Conservation (phyloP, 2,888 invertebrate species). For the Pelosia muscerda region DNA sequence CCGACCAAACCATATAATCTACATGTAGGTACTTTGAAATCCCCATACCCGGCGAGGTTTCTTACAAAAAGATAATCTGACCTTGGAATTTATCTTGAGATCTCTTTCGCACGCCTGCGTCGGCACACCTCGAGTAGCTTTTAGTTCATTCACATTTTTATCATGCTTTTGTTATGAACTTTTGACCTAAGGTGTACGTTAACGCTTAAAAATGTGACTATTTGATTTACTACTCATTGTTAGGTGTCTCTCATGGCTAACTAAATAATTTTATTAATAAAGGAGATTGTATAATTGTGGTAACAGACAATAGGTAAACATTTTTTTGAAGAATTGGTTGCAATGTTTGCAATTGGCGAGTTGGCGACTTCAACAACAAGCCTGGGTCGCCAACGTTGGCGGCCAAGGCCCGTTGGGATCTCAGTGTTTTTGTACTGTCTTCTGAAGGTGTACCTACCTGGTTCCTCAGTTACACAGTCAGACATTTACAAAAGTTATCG, state of each 20-base stretch:
- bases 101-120: conserved; percentile 52
- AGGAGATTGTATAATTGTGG: conserved; percentile 25
- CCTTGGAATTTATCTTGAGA: conserved; percentile 47
- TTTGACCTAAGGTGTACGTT: conserved; percentile 40
- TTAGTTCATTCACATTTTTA: conserved; percentile 56
- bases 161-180: conserved; percentile 36
- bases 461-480: not conserved
- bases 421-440: not conserved
- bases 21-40: conserved; percentile 18
- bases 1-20: conserved; percentile 17
- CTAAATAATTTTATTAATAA: conserved; percentile 20
- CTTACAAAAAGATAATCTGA: conserved; percentile 39
- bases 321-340: not conserved
- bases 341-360: not conserved
- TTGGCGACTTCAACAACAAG: not conserved
- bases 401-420: not conserved
- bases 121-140: conserved; percentile 16
- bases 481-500: no score
- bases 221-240: conserved; percentile 42
- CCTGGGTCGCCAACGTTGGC: not conserved
- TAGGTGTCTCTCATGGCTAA: conserved; percentile 25
- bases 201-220: conserved; percentile 23
- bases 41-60: conserved; percentile 25
- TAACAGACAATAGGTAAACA: conserved; percentile 10
- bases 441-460: not conserved